Evolutionary conservation across 2,888 invertebrate genomes (phyloP).

Genomic region (Drosophila longiperda): DNA sequence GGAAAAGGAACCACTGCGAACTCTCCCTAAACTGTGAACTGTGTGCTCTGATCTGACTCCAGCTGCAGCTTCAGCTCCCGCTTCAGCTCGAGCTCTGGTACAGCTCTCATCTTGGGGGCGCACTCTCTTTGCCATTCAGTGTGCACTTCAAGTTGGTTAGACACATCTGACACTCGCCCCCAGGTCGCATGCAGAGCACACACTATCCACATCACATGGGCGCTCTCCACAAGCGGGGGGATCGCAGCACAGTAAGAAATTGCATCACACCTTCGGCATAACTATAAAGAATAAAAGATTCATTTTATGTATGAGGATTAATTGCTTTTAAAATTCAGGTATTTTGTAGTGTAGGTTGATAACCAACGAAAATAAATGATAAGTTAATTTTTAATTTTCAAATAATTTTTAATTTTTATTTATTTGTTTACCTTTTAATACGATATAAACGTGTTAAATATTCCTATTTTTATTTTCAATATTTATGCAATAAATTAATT

Average conservation of each 20-base stretch:
- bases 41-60: neutral
- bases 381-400: neutral
- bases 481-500: no score
- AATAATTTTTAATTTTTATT: neutral
- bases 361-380: neutral
- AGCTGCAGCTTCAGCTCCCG: neutral
- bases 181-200: conserved; percentile 22
- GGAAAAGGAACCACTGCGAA: conserved; percentile 6
- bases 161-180: conserved; percentile 11
- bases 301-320: neutral
- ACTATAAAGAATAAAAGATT: neutral
- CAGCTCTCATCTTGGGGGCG: conserved; percentile 24
- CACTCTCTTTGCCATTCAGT: conserved; percentile 24
- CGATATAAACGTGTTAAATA: no score
- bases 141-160: conserved; percentile 27
- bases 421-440: no score
- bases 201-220: conserved; percentile 19
- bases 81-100: neutral
- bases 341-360: neutral
- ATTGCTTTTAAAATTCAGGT: neutral
- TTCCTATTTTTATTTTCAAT: neutral
- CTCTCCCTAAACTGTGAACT: conserved; percentile 10
- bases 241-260: neutral
- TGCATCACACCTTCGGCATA: neutral
- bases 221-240: conserved; percentile 5